Evolutionary conservation across 2,113 vertebrate species (phyloP).

Genomic region (Elachura formosa): DNA sequence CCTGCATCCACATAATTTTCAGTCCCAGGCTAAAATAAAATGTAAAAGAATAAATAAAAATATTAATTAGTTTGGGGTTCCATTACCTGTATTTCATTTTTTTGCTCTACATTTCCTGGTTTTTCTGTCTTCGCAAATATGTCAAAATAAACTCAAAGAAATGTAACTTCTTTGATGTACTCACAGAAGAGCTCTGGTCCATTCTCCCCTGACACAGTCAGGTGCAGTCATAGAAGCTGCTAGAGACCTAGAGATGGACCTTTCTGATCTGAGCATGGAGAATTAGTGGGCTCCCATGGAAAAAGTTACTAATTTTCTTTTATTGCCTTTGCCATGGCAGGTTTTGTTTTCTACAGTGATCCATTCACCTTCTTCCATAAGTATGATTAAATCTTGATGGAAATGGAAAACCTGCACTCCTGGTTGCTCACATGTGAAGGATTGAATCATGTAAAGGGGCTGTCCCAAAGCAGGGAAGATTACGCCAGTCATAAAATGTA

Average conservation of each 20-base stretch:
- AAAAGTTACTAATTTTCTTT: neutral
- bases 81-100: neutral
- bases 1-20: neutral
- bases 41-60: neutral
- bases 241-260: neutral
- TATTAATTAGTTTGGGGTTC: neutral
- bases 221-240: neutral
- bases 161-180: neutral
- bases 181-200: neutral
- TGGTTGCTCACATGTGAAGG: neutral
- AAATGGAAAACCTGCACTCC: neutral
- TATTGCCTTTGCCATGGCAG: neutral
- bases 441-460: neutral
- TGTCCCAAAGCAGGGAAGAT: neutral
- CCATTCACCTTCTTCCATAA: neutral
- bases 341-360: neutral
- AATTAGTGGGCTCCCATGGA: neutral
- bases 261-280: neutral
- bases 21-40: neutral
- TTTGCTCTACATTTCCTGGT: neutral
- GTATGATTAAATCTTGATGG: neutral
- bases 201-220: neutral
- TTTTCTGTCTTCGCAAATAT: neutral
- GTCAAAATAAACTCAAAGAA: neutral
- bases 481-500: neutral